Evolutionary conservation across 2,888 invertebrate genomes (phyloP), one percentile per base, ranked within the genome.

Genomic region (Stenodera caucasica): DNA sequence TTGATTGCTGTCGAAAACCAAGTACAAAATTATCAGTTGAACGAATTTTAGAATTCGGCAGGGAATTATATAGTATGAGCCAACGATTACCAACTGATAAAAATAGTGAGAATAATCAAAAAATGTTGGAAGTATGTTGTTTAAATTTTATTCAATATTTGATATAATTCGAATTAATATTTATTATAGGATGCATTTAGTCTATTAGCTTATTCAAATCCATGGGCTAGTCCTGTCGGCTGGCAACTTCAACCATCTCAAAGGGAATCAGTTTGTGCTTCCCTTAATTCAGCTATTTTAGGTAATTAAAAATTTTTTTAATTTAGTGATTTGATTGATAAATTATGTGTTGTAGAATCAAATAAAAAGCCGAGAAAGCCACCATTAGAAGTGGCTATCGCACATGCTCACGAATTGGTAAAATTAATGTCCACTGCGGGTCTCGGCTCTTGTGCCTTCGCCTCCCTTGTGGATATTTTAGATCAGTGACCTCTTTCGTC

Each of bases 281-380:
- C 95, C 77, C 89, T 98, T 75, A 98, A 98, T 84, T 96, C 97
- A 75, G 97, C 98, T 81, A 98, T 98, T 82, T 86, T 98, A 82
- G 96, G 97, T 96, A 80, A 81, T 81, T 73, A 26, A 11, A 21
- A 8, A 29, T 15, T 8, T 49, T 26, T 26, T 26, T 26, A 6
- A 3, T 26, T 26, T 49, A 18, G 23, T 14, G 45, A n/a, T 21
- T 21, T 9, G 21, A 9, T 18, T 45, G 8, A 8, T 21, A 21
- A 9, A 45, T 45, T 15, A 9, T n/a, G 45, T n/a, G 56, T 74
- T 77, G n/a, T 83, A 96, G 97, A 96, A 84, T 92, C 93, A 74
- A 90, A 90, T 81, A 94, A 92, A 82, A 88, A 93, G 84, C 91
- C 94, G 67, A 90, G 94, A 80, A 89, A 92, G 75, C 96, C 97